Base-by-base conservation (phyloP, 2,888 invertebrate species). In the Psylliodes chrysocephalus region DNA sequence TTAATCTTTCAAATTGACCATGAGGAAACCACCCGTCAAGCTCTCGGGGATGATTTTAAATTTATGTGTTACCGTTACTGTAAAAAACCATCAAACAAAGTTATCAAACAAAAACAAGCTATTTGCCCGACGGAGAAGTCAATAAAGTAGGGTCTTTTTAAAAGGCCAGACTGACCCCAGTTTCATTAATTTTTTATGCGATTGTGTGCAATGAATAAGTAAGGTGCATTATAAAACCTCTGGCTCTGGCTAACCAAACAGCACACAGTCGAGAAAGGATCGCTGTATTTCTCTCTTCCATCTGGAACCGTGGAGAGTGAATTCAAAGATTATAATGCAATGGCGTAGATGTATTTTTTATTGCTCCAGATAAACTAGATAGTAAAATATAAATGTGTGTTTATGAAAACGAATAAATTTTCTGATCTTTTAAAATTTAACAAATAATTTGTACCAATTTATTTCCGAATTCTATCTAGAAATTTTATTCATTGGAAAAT, bases 191-290 rank as follows among this genome's bases (percentile, higher is more conserved):
- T 80, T 81, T 82, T 82, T 77, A 81, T 75, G 77, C 79, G 82
- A 82, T 82, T 82, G 82, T 82, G 81, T 81, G 82, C 81, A 79
- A 82, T 82, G 82, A 82, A 82, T 82, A 82, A 82, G 78, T 82
- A 81, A 82, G 78, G 77, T 78, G 80, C 81, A 81, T 81, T 81
- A 81, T 79, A 80, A 79, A 79, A 78, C 76, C 76, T 46, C 19
- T 25, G 25, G 46, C 19, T 19, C 14, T 75, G 73, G 72, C 68
- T 46, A 55, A 42, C 51, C 42, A 67, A 75, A 72, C 73, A 72
- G 67, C 69, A 74, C 63, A 66, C 68, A 38, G 19, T 30, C 15
- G 12, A 57, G 64, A 64, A 66, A 65, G 60, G 64, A 71, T 69
- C 66, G 67, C 35, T 22, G 19, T n/a, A 8, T 22, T 10, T 25